Percentiles rank a stretch among this genome's conserved stretches.
phyloP scores from a whole-genome alignment of 2,113 vertebrate species.

The Atlantisia rogersi region DNA sequence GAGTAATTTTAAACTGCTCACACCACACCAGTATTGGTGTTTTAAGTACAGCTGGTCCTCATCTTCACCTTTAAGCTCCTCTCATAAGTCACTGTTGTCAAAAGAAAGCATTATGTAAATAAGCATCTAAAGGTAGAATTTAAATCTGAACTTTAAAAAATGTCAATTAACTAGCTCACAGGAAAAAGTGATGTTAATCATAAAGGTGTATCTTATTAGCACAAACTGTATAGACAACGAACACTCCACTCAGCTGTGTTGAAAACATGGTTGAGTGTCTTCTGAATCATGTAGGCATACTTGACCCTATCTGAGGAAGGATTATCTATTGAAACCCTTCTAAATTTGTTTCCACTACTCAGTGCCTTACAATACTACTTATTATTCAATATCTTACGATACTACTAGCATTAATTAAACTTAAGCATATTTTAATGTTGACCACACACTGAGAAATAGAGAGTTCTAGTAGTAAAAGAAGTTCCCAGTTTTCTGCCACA shows the following conservation, averaged over 20 bases:
- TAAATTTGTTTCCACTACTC: background rate
- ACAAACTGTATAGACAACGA: background rate
- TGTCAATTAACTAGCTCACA: conserved; percentile 21
- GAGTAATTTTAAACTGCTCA: background rate
- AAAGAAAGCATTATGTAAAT: conserved; percentile 13
- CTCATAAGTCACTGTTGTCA: background rate
- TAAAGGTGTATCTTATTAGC: background rate
- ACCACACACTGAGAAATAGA: background rate
- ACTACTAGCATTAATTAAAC: background rate
- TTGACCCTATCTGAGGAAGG: background rate
- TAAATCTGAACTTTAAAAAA: conserved; percentile 50
- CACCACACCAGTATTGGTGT: background rate
- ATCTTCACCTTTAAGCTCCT: background rate
- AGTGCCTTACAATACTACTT: background rate
- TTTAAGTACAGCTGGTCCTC: background rate
- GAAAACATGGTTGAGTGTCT: background rate
- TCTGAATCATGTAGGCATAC: background rate
- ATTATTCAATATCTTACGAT: background rate
- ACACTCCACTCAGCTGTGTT: background rate
- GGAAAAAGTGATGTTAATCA: background rate
- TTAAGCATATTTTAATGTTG: background rate
- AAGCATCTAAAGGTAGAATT: background rate
- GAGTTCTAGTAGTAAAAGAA: background rate
- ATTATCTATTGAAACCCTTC: background rate
- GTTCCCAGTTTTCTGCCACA: background rate